A percentile compares a stretch with the other conserved stretches of the same genome.
These are phyloP conservation scores for Drosophila kuntzei DNA, from an alignment of 2,888 invertebrate species.

Conservation along the genomic window DNA sequence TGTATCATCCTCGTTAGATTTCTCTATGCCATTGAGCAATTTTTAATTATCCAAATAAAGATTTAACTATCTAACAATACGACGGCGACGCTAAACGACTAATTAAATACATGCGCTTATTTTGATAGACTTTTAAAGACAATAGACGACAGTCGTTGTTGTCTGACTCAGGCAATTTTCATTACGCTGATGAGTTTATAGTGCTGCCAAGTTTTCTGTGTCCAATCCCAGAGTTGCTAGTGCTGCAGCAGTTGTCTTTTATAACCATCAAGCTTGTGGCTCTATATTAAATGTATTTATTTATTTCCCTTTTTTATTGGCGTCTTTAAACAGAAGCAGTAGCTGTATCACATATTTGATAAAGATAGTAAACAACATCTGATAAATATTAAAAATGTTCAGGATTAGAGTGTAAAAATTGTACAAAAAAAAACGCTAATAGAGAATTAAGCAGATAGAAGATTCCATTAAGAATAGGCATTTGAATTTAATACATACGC, in stretches of 20 bases:
- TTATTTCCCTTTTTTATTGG: conserved; percentile 4
- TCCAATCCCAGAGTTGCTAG: not conserved
- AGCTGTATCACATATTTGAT: not conserved
- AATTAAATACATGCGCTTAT: conserved; percentile 71
- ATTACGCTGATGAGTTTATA: conserved; percentile 78
- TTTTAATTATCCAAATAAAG: conserved; percentile 65
- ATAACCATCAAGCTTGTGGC: conserved; percentile 27
- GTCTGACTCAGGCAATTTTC: conserved; percentile 52
- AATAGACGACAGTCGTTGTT: conserved; percentile 25
- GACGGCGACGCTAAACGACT: conserved; percentile 48
- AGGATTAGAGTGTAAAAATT: too few species aligned
- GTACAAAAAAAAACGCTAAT: too few species aligned
- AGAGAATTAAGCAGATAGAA: too few species aligned
- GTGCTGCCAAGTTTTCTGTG: conserved; percentile 62
- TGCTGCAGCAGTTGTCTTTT: conserved; percentile 43
- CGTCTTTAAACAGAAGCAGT: not conserved
- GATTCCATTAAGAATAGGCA: too few species aligned
- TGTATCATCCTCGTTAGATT: conserved; percentile 28
- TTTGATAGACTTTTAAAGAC: conserved; percentile 63
- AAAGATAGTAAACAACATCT: not conserved
- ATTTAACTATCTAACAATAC: conserved; percentile 66
- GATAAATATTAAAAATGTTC: too few species aligned
- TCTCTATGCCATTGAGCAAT: conserved; percentile 25
- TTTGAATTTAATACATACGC: not conserved
- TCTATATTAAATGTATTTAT: conserved; percentile 29